Conservation (phyloP, 2,888 invertebrate species). For the Rhamnusium bicolor region DNA sequence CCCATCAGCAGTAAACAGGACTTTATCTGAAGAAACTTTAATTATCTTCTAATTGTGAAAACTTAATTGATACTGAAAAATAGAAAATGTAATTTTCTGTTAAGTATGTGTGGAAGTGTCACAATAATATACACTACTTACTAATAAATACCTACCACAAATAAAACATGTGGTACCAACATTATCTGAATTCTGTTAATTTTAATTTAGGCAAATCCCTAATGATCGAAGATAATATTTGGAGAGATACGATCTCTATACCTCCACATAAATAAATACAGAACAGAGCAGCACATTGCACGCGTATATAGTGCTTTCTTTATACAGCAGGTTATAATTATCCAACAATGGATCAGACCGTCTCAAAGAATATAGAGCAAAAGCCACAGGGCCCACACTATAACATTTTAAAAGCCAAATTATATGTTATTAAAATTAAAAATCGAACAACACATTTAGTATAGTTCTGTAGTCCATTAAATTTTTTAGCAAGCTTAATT, state of each 20-base stretch:
- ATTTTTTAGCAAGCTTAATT: constrained; percentile 42
- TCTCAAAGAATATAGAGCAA: constrained; percentile 64
- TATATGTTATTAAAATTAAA: constrained; percentile 67
- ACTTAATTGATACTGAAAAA: no score
- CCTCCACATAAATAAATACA: constrained; percentile 12
- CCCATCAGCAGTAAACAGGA: no score
- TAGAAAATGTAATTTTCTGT: no score
- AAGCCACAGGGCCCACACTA: constrained; percentile 65
- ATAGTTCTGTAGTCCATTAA: constrained; percentile 49
- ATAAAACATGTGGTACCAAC: background rate
- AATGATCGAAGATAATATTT: constrained; percentile 12
- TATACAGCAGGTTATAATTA: constrained; percentile 63
- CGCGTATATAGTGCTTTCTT: constrained; percentile 47
- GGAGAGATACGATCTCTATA: constrained; percentile 12
- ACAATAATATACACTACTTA: no score
- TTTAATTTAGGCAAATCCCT: constrained; percentile 6
- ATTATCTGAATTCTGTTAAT: background rate
- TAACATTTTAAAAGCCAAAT: constrained; percentile 66
- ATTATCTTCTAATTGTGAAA: no score
- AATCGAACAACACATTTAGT: constrained; percentile 56
- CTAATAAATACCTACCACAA: background rate
- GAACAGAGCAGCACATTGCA: constrained; percentile 27
- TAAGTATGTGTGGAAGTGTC: no score
- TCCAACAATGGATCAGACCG: constrained; percentile 63
- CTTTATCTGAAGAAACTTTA: no score